Evolutionary conservation across 2,113 vertebrate genomes (phyloP), one percentile per base, ranked within the genome.

Genomic region (Salminus brasiliensis): DNA sequence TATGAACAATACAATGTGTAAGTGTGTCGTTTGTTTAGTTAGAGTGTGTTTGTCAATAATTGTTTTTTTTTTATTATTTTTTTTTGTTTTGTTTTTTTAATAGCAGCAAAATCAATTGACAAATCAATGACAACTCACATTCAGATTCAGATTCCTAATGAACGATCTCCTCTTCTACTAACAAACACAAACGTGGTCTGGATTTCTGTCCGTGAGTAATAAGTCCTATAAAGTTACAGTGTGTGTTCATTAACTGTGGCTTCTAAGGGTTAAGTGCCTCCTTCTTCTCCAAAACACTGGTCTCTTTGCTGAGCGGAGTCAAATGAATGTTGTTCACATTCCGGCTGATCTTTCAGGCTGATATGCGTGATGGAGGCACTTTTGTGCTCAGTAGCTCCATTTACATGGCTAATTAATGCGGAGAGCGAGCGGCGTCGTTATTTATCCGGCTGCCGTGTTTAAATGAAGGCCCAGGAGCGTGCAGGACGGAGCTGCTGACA

Each of bases 381-480:
- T 77, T 29, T 49, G 5, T 27, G 23, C 36, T 41, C 60, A 76
- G 75, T 81, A 23, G 57, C 78, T 82, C 80, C 74, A 74, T 84
- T 82, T 72, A 78, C 47, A 49, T 21, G 47, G 47, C 1, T 49
- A 49, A 49, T 49, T 49, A 49, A 49, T 49, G 47, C 47, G 47
- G 47, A 18, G 4, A 11, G 47, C 12, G 47, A 21, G 47, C 2
- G 18, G 16, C 1, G 63, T 78, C 72, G 69, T 74, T 88, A 83
- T 89, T 89, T 89, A 84, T 83, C 81, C 84, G 72, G 87, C 85
- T 86, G 27, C 16, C 69, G 63, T 78, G 81, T 72, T 71, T 79
- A 63, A 18, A 73, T 79, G 62, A 85, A 88, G 81, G 81, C 85
- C 87, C 82, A 83, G 47, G 47, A 21, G 47, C 36, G 36, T 39